Conservation (phyloP, 2,797 vertebrate species). For the Chloroceryle inda region DNA sequence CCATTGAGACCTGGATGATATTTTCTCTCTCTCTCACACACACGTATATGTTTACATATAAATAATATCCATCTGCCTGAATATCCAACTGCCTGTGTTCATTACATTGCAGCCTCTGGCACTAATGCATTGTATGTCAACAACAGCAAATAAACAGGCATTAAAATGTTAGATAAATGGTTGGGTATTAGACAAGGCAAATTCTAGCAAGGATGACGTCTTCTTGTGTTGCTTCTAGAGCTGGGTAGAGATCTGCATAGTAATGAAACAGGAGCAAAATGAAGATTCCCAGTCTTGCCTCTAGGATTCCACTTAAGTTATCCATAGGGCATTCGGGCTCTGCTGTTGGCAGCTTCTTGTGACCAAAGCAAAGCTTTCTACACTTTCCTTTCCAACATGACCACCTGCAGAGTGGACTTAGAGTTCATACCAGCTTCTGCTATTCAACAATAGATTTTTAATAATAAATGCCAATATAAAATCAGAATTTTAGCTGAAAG, state of each 20-base stretch:
- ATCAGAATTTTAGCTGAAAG: not conserved
- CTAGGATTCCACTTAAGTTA: not conserved
- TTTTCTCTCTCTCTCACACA: not conserved
- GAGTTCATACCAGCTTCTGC: not conserved
- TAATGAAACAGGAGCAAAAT: not conserved
- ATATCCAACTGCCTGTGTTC: not conserved
- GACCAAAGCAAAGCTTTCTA: not conserved
- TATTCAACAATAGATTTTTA: not conserved
- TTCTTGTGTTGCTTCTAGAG: not conserved
- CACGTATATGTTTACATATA: not conserved
- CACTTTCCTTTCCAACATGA: not conserved
- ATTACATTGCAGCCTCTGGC: not conserved
- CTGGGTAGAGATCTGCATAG: not conserved
- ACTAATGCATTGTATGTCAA: not conserved
- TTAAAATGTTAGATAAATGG: not conserved
- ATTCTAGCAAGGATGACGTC: not conserved
- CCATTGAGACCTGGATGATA: not conserved
- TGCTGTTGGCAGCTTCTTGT: not conserved
- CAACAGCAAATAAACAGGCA: accelerated
- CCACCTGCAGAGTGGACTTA: not conserved
- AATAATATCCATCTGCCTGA: not conserved
- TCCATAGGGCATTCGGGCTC: not conserved
- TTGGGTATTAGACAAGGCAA: not conserved
- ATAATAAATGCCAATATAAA: not conserved
- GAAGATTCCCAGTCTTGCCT: not conserved